Base-by-base conservation (phyloP, 2,113 vertebrate species). In the Chiloscyllium plagiosum region DNA sequence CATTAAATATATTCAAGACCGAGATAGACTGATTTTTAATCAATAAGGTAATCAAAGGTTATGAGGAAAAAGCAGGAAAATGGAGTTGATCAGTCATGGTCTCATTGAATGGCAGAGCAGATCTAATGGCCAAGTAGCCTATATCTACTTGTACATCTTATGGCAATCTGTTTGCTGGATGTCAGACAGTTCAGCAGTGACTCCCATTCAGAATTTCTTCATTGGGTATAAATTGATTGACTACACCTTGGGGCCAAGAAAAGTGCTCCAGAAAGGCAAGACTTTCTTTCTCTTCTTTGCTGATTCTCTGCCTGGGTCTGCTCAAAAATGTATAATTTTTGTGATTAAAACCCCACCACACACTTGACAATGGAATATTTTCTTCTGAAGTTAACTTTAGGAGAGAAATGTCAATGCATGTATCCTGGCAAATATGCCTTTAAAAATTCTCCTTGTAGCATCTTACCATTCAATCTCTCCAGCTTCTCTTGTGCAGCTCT, bases 401-500 rank as follows among this genome's bases (percentile, higher is more conserved):
- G 15, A 4, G 24, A 61, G 26, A 90, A 61, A 90, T 15, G 12
- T 4, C 87, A n/a, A 47, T 29, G 19, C 29, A 61, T 3, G 61
- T 33, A 1, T 90, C 80, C 7, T 42, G 26, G 52, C 52, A n/a
- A 90, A 12, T 61, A 26, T 90, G 26, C 3, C 8, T 61, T 15
- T n/a, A 50, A 17, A 90, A 56, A 33, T 90, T 29, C 26, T 8
- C 24, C 86, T 56, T 42, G 1, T 4, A 15, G 4, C 33, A 50
- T 29, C 97, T 97, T 96, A 99, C 99, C 98, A 97, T 98, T 98
- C 96, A 99, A 97, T 95, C 97, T 97, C 96, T 98, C 97, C 69
- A 99, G 97, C 96, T 99, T 99, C 96, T 97, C 97, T 96, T 99
- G 98, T 4, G 99, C 98, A 0, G 99, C 98, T 52, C 96, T 98